Base-by-base conservation (phyloP, 2,888 invertebrate genomes). In the Lithophane semibrunnea region DNA sequence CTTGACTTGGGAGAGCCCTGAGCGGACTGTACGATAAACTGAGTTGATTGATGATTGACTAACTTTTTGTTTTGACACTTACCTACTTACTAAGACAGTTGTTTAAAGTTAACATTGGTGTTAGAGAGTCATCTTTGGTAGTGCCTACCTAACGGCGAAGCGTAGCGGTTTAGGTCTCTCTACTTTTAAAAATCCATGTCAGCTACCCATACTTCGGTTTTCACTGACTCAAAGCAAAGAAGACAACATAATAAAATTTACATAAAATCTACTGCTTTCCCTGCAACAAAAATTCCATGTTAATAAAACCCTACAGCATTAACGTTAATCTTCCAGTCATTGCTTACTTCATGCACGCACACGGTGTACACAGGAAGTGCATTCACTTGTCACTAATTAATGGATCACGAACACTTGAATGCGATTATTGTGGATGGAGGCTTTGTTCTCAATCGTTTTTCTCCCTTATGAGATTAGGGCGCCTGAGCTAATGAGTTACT, bases 341-440 rank as follows among this genome's bases (percentile, higher is more conserved):
- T 79, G 37, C 24, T 9, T 65, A 63, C 24, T 84, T 71, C 47
- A 10, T 69, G 65, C 9, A 0, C 2, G 9, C 16, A 67, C 73
- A 75, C 71, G 65, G 77, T 78, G 81, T 80, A 86, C 85, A 84
- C 86, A 88, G 87, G 87, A 90, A 91, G 89, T 93, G 93, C 92
- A 92, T 89, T 90, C 90, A 87, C 88, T 89, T 89, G 91, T 85
- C 87, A 86, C 89, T 92, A 92, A 94, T 93, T 92, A 91, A 91
- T 89, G 89, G 87, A 87, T 83, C 88, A 87, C 83, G 86, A 83
- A 81, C 73, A 73, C 79, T 83, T 84, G 83, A 84, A 84, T 85
- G 67, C 52, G 83, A 85, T 85, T 83, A 85, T 83, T 83, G 85
- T 83, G 71, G 81, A 83, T 76, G 79, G 49, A 80, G 67, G 68